These are phyloP conservation scores for Phania funesta DNA, from an alignment of 2,888 invertebrate species.

Conservation along the genomic window DNA sequence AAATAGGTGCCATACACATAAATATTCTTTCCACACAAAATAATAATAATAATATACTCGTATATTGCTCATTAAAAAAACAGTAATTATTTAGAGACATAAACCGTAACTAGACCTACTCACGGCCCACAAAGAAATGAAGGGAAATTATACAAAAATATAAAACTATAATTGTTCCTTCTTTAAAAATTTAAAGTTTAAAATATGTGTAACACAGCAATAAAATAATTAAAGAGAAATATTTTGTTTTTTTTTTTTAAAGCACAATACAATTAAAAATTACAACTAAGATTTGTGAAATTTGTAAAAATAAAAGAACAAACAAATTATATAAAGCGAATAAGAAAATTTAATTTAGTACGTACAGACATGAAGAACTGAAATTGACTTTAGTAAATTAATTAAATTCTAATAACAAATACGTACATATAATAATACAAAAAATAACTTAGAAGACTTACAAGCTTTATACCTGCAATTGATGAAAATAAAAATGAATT, in stretches of 20 bases:
- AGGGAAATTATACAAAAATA: slow-evolving; percentile 26
- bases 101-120: slow-evolving; percentile 21
- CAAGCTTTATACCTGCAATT: slow-evolving; percentile 75
- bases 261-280: slow-evolving; percentile 51
- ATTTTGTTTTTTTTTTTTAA: slow-evolving; percentile 47
- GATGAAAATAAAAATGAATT: slow-evolving; percentile 16
- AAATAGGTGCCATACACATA: slow-evolving; percentile 60
- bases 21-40: slow-evolving; percentile 63
- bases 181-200: slow-evolving; percentile 45
- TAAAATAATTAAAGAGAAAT: slow-evolving; percentile 18
- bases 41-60: slow-evolving; percentile 25
- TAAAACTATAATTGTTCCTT: slow-evolving; percentile 66
- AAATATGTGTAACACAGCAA: slow-evolving; percentile 38
- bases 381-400: slow-evolving; percentile 59
- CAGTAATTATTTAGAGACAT: slow-evolving; percentile 12
- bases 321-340: background rate
- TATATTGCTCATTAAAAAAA: slow-evolving; percentile 39
- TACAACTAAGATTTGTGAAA: slow-evolving; percentile 35
- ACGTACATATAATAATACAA: slow-evolving; percentile 24
- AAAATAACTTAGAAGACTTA: slow-evolving; percentile 75
- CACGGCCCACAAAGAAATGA: slow-evolving; percentile 58
- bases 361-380: slow-evolving; percentile 57
- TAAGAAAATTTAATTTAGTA: background rate
- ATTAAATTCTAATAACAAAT: slow-evolving; percentile 10
- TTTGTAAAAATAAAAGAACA: slow-evolving; percentile 14